Percentiles rank a stretch among this genome's conserved stretches.
Evolutionary conservation across 2,797 vertebrate genomes (phyloP).

Genomic region (Tokudaia tokunoshimensis): DNA sequence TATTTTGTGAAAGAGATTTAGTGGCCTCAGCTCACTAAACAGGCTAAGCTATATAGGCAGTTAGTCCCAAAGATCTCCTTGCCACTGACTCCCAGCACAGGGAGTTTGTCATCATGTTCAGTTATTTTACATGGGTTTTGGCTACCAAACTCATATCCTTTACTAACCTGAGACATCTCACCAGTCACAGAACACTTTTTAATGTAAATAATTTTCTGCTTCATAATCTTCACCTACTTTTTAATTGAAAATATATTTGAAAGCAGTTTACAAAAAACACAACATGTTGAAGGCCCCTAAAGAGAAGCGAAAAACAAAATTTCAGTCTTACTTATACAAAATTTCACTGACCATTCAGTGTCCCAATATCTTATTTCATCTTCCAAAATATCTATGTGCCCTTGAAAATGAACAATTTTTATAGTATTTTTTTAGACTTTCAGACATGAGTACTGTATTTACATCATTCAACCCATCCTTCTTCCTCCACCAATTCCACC

Average conservation of each 20-base stretch:
- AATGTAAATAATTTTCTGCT: conserved; percentile 1
- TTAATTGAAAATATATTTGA: background rate
- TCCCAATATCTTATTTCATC: background rate
- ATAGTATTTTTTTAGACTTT: background rate
- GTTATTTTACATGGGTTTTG: background rate
- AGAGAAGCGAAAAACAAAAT: background rate
- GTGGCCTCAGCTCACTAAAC: background rate
- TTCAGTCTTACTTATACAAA: background rate
- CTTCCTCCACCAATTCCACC: background rate
- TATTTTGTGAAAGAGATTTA: background rate
- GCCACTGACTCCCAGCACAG: background rate
- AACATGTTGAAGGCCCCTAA: background rate
- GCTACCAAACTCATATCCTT: background rate
- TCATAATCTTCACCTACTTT: background rate
- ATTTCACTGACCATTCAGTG: background rate
- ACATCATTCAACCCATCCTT: background rate
- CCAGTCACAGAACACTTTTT: background rate
- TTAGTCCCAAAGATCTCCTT: background rate
- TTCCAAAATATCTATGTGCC: background rate
- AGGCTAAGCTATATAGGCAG: background rate
- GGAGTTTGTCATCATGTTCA: background rate
- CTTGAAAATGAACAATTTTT: background rate
- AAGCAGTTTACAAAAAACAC: background rate
- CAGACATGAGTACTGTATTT: background rate
- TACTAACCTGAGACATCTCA: background rate